Percentiles rank a stretch among this genome's conserved stretches.
Evolutionary conservation across 2,888 invertebrate species (phyloP).

Genomic region (Periphyllus acericola): DNA sequence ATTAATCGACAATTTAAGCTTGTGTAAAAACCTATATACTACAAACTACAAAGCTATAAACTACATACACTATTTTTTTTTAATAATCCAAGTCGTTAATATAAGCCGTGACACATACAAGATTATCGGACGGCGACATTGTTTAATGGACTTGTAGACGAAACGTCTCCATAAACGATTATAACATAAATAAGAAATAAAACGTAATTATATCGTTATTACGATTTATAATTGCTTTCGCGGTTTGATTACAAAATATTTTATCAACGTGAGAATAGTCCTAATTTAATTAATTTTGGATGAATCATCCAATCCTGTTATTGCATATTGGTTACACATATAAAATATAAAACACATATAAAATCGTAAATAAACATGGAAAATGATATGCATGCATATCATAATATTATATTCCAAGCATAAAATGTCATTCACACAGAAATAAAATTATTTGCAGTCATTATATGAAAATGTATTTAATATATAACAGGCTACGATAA

Average conservation of each 20-base stretch:
- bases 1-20: neutral
- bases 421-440: too few species aligned
- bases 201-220: neutral
- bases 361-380: neutral
- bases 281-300: neutral
- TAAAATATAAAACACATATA: too few species aligned
- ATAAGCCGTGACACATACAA: neutral
- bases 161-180: neutral
- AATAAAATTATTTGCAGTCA: too few species aligned
- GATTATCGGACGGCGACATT: neutral
- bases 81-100: neutral
- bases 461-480: too few species aligned
- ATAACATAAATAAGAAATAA: neutral
- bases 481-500: neutral
- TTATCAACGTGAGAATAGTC: neutral
- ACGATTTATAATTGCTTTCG: neutral
- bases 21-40: neutral
- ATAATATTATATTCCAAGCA: too few species aligned
- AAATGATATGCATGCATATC: neutral
- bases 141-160: slow-evolving; percentile 8
- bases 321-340: neutral
- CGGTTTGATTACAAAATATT: neutral
- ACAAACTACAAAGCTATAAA: neutral
- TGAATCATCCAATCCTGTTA: neutral
- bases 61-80: neutral